Evolutionary conservation across 2,888 invertebrate species (phyloP).

Genomic region (Prenolepis imparis): DNA sequence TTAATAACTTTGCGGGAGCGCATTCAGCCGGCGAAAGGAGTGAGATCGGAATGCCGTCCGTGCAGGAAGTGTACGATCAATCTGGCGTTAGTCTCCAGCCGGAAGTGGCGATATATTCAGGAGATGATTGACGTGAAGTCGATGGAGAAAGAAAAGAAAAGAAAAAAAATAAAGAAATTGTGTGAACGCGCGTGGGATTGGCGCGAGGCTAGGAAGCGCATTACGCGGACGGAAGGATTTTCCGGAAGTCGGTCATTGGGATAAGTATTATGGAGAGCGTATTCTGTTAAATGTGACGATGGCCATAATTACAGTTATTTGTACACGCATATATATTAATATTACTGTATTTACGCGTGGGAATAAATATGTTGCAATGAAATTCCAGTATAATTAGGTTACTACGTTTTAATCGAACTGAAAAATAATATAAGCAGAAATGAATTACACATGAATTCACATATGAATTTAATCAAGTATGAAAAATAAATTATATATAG

Average conservation of each 20-base stretch:
- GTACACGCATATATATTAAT: not conserved
- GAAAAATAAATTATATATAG: slow-evolving; percentile 9
- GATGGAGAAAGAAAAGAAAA: slow-evolving; percentile 12
- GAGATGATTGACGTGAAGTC: slow-evolving; percentile 61
- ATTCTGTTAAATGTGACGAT: not conserved
- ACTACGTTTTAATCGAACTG: slow-evolving; percentile 14
- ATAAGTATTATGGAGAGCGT: not conserved
- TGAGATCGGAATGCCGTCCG: slow-evolving; percentile 74
- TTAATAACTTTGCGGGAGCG: slow-evolving; percentile 72
- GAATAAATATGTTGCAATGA: not conserved
- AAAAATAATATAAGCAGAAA: not conserved
- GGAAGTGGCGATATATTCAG: slow-evolving; percentile 66
- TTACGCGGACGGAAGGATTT: slow-evolving; percentile 27
- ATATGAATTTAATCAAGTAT: not conserved
- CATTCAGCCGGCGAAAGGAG: slow-evolving; percentile 73
- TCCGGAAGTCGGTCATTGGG: slow-evolving; percentile 46
- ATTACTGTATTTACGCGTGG: not conserved
- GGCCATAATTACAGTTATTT: slow-evolving; percentile 20
- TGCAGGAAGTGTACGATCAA: slow-evolving; percentile 76
- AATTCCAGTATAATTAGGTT: slow-evolving; percentile 20
- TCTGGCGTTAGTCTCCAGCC: slow-evolving; percentile 70
- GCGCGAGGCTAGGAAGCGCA: slow-evolving; percentile 15
- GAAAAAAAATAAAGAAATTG: too few relatives aligned
- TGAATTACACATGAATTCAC: not conserved
- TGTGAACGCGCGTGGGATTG: slow-evolving; percentile 18